Evolutionary conservation across 2,888 invertebrate genomes (phyloP), one percentile per base, ranked within the genome.

Genomic region (Polydrusus cervinus): DNA sequence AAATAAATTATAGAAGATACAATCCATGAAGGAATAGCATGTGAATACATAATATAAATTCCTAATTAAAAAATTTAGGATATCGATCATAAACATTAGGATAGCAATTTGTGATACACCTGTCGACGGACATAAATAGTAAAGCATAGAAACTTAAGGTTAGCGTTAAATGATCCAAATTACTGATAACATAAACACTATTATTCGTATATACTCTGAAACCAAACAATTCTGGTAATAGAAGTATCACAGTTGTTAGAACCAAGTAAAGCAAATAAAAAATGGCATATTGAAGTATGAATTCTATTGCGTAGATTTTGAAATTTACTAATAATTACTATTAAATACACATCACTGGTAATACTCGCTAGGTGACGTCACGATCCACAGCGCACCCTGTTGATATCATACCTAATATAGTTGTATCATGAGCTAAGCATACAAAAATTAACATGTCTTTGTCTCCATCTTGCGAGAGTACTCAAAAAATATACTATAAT

Each of bases 281-380:
- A 40, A 71, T 45, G 1, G 38, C 72, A 16, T 49, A 57, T 61
- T 70, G 20, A 20, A 68, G 18, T 30, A 73, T 49, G 11, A 11
- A 61, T 14, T 14, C 67, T 25, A 11, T 18, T 72, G 1, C 25
- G 49, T 7, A 72, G 66, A 20, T 53, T 55, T 45, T 67, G 53
- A 49, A 65, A 67, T 34, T 47, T 66, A 8, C 13, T 11, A 1
- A 67, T 45, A 9, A 65, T 65, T 8, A 67, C 57, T 11, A 65
- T 47, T 13, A 72, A 10, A 45, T 53, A 72, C 0, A 72, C 11
- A 18, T 49, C 45, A 16, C 55, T 55, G 14, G 14, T 20, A 18
- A 61, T n/a, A n/a, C n/a, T n/a, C n/a, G n/a, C n/a, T n/a, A n/a
- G n/a, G n/a, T n/a, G n/a, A n/a, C n/a, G n/a, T n/a, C n/a, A n/a